A percentile compares a stretch with the other conserved stretches of the same genome.
Conservation (phyloP, 1,140 invertebrate genomes). For the Heliconius congener region DNA sequence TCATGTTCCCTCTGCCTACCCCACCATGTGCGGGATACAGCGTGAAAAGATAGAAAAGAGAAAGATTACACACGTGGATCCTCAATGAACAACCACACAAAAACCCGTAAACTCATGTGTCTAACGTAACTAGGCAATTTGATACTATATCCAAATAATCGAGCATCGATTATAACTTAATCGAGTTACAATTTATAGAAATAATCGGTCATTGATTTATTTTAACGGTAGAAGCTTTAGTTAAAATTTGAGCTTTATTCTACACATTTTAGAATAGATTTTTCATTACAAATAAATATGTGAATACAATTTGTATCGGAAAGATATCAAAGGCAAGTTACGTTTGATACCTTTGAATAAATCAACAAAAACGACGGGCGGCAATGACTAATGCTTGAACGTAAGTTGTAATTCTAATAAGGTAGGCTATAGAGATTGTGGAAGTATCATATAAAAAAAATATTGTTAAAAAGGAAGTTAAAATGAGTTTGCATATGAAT, state of each 20-base stretch:
- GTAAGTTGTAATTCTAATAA: constrained; percentile 60
- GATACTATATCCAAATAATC: constrained; percentile 33
- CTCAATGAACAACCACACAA: neutral
- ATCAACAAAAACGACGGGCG: constrained; percentile 78
- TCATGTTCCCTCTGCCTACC: neutral
- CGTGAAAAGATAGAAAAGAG: neutral
- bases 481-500: too few relatives aligned
- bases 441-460: neutral
- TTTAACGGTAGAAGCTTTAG: neutral
- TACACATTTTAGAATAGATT: constrained; percentile 39
- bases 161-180: constrained; percentile 78
- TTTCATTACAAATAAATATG: constrained; percentile 37
- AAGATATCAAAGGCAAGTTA: constrained; percentile 64
- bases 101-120: neutral
- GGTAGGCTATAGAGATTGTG: constrained; percentile 45
- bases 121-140: constrained; percentile 15
- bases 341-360: constrained; percentile 75
- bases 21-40: neutral
- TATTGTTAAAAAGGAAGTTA: too few relatives aligned
- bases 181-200: constrained; percentile 80
- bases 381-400: constrained; percentile 71
- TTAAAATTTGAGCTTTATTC: constrained; percentile 34
- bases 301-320: constrained; percentile 71
- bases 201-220: constrained; percentile 79
- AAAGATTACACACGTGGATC: neutral